These are phyloP conservation scores for Malaclemys terrapin DNA, from an alignment of 2,113 vertebrate species.

Conservation along the genomic window DNA sequence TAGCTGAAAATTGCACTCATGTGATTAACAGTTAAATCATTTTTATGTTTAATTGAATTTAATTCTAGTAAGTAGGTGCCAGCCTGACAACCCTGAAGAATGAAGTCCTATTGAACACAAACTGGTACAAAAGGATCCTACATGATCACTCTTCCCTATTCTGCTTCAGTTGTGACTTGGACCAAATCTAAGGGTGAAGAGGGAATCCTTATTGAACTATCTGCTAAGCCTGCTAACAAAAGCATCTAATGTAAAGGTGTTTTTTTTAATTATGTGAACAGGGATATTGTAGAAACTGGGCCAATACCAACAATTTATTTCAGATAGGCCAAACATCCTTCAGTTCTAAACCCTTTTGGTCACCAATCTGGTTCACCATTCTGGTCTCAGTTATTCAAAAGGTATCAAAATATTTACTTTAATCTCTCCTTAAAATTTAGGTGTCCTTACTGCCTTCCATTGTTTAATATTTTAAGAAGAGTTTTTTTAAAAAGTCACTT, in stretches of 20 bases:
- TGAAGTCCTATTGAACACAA: neutral
- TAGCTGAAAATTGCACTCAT: neutral
- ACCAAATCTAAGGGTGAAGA: neutral
- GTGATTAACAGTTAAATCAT: neutral
- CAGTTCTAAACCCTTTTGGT: neutral
- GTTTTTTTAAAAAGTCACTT: slow-evolving; percentile 61
- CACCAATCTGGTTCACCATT: neutral
- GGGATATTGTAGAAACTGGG: neutral
- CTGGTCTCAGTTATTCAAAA: neutral
- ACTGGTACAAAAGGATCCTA: neutral
- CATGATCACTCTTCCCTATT: neutral
- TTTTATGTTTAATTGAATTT: neutral
- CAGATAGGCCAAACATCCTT: neutral
- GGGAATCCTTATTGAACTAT: neutral
- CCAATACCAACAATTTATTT: neutral
- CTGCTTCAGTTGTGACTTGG: neutral
- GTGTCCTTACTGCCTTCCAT: neutral
- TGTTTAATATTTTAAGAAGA: slow-evolving; percentile 11
- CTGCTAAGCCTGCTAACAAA: neutral
- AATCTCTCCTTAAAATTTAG: neutral
- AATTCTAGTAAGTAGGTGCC: neutral
- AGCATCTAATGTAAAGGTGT: neutral
- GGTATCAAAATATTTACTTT: neutral
- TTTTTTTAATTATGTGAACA: neutral
- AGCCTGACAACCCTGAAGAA: neutral